Evolutionary conservation across 1,140 invertebrate species (phyloP).

Genomic region (Cataglyphis hispanica): DNA sequence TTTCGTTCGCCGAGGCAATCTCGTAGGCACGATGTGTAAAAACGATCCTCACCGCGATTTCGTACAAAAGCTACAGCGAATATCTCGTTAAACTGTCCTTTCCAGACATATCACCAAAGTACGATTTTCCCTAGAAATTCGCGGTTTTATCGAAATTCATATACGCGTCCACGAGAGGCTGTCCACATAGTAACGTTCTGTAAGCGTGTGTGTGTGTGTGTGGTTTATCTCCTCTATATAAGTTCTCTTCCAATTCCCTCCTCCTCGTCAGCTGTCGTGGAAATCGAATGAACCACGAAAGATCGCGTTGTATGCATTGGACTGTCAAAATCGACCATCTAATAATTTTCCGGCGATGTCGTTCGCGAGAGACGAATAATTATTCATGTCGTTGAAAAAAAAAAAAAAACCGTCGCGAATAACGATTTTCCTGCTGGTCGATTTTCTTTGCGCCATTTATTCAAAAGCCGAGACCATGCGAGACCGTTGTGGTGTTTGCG

Average conservation of each 20-base stretch:
- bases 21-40: conserved; percentile 52
- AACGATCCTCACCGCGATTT: conserved; percentile 30
- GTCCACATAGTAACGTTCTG: not conserved
- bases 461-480: not conserved
- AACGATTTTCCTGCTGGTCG: not conserved
- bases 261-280: conserved; percentile 32
- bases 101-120: conserved; percentile 62
- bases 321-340: conserved; percentile 31
- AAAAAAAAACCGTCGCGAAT: not conserved
- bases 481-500: not conserved
- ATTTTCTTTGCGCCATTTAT: not conserved
- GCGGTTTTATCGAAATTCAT: conserved; percentile 77
- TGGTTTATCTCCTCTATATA: not conserved
- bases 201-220: not conserved
- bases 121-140: conserved; percentile 71
- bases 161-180: conserved; percentile 4
- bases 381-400: conserved; percentile 23
- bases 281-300: conserved; percentile 70
- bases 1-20: conserved; percentile 50
- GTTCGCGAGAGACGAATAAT: conserved; percentile 13
- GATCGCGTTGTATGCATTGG: conserved; percentile 40
- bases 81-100: conserved; percentile 76
- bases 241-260: not conserved
- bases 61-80: conserved; percentile 45
- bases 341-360: conserved; percentile 36